Evolutionary conservation across 1,140 invertebrate species (phyloP).

Genomic region (Brachionus angularis): DNA sequence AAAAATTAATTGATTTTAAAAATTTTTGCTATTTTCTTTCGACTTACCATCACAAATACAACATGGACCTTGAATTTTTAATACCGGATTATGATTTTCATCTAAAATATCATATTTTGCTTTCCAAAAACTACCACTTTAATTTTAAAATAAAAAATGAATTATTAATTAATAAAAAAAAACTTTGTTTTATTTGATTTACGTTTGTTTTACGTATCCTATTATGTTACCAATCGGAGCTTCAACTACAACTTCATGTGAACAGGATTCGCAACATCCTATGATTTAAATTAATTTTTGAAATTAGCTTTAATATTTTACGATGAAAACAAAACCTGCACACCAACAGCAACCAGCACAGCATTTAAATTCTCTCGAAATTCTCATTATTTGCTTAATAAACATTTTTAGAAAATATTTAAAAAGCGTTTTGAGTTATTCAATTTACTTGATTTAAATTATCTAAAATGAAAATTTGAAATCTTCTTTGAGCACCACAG

Average conservation of each 20-base stretch:
- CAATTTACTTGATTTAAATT: conserved; percentile 25
- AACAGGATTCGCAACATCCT: conserved; percentile 39
- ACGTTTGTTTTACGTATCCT: conserved; percentile 44
- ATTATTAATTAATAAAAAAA: neutral
- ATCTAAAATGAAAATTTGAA: conserved; percentile 57
- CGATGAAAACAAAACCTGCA: no score
- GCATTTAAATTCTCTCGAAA: conserved; percentile 51
- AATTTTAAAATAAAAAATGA: neutral
- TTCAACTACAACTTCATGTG: conserved; percentile 44
- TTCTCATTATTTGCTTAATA: conserved; percentile 50
- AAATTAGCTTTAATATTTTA: no score
- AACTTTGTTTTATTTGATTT: neutral
- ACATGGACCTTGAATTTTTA: conserved; percentile 31
- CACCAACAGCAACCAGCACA: conserved; percentile 45
- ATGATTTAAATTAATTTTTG: no score
- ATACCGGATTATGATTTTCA: neutral
- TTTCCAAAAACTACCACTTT: conserved; percentile 32
- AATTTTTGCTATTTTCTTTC: no score
- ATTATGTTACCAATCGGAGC: conserved; percentile 44
- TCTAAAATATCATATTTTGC: conserved; percentile 25
- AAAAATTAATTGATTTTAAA: no score
- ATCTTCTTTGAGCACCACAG: conserved; percentile 71
- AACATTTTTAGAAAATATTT: neutral
- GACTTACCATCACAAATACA: conserved; percentile 43
- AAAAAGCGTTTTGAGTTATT: neutral